Conservation (phyloP, 2,888 invertebrate genomes). For the Camptogramma bilineatum region DNA sequence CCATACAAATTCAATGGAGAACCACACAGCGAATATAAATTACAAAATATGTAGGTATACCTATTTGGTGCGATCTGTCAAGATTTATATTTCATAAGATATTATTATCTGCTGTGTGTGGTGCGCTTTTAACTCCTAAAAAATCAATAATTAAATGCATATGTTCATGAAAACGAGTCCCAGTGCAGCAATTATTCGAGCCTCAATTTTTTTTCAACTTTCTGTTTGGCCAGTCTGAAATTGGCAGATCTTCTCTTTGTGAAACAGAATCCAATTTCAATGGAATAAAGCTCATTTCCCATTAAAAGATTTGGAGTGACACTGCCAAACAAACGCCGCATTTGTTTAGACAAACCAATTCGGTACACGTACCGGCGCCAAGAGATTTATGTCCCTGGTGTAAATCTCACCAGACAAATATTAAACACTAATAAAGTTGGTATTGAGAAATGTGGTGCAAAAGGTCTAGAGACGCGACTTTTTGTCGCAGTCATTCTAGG, state of each 20-base stretch:
- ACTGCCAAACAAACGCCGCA: constrained; percentile 49
- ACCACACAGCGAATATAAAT: too few species aligned
- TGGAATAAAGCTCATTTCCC: constrained; percentile 17
- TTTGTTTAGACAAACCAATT: constrained; percentile 62
- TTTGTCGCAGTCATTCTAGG: background rate
- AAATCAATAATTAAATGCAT: too few species aligned
- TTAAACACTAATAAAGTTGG: constrained; percentile 37
- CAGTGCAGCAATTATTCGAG: background rate
- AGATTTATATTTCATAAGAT: too few species aligned
- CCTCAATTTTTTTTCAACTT: constrained; percentile 1
- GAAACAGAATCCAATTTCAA: constrained; percentile 8
- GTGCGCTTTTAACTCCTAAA: too few species aligned
- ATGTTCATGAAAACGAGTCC: background rate
- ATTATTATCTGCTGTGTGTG: too few species aligned
- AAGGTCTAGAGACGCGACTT: background rate
- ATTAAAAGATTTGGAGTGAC: constrained; percentile 21
- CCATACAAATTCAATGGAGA: too few species aligned
- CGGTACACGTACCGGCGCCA: constrained; percentile 49
- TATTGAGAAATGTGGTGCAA: constrained; percentile 31
- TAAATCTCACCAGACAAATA: constrained; percentile 43
- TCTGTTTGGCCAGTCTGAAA: background rate
- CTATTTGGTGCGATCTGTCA: too few species aligned
- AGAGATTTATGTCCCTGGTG: constrained; percentile 54
- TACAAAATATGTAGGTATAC: too few species aligned
- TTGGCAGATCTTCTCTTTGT: background rate